Evolutionary conservation across 2,888 invertebrate species (phyloP).

Genomic region (Achlya flavicornis): DNA sequence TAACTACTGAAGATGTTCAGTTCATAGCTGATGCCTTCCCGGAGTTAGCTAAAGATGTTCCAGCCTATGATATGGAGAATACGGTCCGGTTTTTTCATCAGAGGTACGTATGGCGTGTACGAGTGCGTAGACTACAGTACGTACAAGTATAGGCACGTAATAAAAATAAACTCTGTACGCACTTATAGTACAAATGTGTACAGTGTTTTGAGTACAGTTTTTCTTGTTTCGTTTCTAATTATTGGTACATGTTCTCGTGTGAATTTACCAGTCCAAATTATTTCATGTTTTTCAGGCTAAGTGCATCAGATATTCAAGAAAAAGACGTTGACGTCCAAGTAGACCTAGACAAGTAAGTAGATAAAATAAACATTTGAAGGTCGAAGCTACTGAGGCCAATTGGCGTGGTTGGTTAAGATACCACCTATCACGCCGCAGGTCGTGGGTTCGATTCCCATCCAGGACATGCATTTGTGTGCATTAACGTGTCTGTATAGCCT

Average conservation of each 20-base stretch:
- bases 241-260: too few species aligned
- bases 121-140: not conserved
- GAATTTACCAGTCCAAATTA: too few species aligned
- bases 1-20: conserved; percentile 85
- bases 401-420: too few species aligned
- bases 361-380: not conserved
- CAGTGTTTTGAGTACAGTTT: too few species aligned
- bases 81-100: conserved; percentile 89
- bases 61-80: conserved; percentile 87
- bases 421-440: too few species aligned
- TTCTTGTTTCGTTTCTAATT: too few species aligned
- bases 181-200: too few species aligned
- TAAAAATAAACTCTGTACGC: too few species aligned
- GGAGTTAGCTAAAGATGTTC: conserved; percentile 85
- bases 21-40: conserved; percentile 86
- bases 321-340: conserved; percentile 71
- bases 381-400: too few species aligned
- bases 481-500: too few species aligned
- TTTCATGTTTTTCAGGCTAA: conserved; percentile 52
- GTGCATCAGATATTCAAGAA: conserved; percentile 57
- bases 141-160: not conserved
- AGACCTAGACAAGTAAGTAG: conserved; percentile 73
- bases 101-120: conserved; percentile 57
- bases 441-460: too few species aligned
- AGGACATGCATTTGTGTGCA: too few species aligned